Base-by-base conservation (phyloP, 1,140 invertebrate genomes). In the Drosophila littoralis region DNA sequence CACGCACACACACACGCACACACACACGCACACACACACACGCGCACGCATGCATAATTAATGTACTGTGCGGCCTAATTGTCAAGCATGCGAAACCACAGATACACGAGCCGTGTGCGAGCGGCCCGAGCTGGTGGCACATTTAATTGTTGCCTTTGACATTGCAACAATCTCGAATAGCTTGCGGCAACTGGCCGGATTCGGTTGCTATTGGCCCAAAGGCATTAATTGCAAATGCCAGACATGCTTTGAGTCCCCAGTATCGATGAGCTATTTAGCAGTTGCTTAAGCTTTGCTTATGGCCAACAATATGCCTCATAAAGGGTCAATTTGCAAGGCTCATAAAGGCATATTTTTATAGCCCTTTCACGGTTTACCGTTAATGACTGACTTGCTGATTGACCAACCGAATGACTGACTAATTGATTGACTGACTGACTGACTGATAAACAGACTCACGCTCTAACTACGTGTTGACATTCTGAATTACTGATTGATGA, bases 1-100 rank as follows among this genome's bases (percentile, higher is more conserved):
- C 32, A 59, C 50, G 32, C 36, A 42, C 48, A 33, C 64, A 69
- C 59, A 48, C n/a, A n/a, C n/a, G n/a, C n/a, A n/a, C n/a, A n/a
- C n/a, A 69, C 43, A 57, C 15, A 63, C 51, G 51, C 17, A 66
- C 13, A 64, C 7, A 38, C 17, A 50, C 46, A 32, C 32, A 66
- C 46, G 48, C 45, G 78, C 40, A 79, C 74, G 79, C 79, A 77
- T 86, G 61, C 83, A 86, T 88, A 86, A 86, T 86, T 86, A 86
- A 86, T 86, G 70, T 72, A 69, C 58, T 75, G 65, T 79, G 74
- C 58, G 51, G 32, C 48, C 79, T 86, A 86, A 88, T 86, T 86
- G 83, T 86, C 72, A 77, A 86, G 80, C 70, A 81, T 68, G 76
- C 61, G 72, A 70, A 63, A 50, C 70, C 66, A 43, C 57, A 69